A percentile compares a stretch with the other conserved stretches of the same genome.
phyloP scores from a whole-genome alignment of 2,797 vertebrate genomes.

The Acanthopagrus latus region DNA sequence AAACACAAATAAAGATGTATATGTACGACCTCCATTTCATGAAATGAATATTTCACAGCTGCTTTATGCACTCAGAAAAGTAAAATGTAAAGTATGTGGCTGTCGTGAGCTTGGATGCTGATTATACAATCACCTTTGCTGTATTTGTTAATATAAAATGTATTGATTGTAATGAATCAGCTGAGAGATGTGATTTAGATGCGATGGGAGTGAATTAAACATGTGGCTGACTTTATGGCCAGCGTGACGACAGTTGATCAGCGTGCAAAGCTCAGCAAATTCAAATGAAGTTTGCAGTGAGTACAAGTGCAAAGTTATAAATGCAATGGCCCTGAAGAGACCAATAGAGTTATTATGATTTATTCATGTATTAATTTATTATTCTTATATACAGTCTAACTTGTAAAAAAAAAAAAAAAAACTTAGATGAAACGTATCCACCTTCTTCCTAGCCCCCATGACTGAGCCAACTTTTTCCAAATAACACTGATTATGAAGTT shows the following conservation, averaged over 20 bases:
- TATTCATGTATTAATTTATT: no score
- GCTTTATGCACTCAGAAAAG: not conserved
- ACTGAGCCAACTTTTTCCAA: no score
- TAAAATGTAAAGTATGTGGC: not conserved
- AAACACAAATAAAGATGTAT: not conserved
- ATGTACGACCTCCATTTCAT: not conserved
- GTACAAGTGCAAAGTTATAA: not conserved
- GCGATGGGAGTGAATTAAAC: not conserved
- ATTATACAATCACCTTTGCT: not conserved
- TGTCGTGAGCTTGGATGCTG: not conserved
- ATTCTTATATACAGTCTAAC: no score
- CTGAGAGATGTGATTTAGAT: not conserved
- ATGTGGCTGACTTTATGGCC: not conserved
- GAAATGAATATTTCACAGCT: constrained; percentile 5
- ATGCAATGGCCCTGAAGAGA: not conserved
- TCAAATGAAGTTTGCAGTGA: not conserved
- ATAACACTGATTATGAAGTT: no score
- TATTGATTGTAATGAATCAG: not conserved
- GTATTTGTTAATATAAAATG: not conserved
- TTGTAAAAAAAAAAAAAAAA: no score
- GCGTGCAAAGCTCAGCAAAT: not conserved
- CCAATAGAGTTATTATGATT: no score
- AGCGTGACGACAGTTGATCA: not conserved
- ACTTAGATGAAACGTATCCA: no score
- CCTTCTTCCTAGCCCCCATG: no score